Percentiles rank a stretch among this genome's conserved stretches.
Conservation (phyloP, 2,888 invertebrate species). For the Amitus sp. region DNA sequence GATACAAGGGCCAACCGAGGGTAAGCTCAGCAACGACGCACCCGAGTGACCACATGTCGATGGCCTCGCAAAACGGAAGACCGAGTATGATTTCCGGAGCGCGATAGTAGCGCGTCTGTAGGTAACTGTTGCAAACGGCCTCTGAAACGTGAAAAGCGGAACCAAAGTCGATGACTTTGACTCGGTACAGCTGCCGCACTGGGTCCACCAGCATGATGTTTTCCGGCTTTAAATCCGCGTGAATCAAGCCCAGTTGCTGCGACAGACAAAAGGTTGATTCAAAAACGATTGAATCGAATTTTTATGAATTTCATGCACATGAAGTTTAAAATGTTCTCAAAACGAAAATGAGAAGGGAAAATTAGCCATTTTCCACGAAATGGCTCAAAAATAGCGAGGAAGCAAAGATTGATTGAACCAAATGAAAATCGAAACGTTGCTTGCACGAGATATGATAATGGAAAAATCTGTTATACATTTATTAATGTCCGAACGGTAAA, state of each 20-base stretch:
- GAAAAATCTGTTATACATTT: too few species aligned
- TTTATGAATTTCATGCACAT: too few species aligned
- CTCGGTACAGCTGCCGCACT: conserved; percentile 95
- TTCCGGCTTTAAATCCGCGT: conserved; percentile 99
- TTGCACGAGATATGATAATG: too few species aligned
- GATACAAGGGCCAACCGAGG: conserved; percentile 99
- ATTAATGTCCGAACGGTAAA: too few species aligned
- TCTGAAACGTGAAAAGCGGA: conserved; percentile 99
- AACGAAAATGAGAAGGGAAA: too few species aligned
- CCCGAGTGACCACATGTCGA: conserved; percentile 99
- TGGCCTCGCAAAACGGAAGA: conserved; percentile 98
- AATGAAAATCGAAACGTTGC: too few species aligned
- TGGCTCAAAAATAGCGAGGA: too few species aligned
- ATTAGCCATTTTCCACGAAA: too few species aligned
- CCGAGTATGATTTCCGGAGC: conserved; percentile 98
- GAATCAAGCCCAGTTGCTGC: conserved; percentile 97
- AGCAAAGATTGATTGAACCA: too few species aligned
- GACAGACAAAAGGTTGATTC: conserved; percentile 51
- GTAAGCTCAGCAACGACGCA: conserved; percentile 99
- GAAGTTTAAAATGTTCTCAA: too few species aligned
- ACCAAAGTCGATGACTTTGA: conserved; percentile 99
- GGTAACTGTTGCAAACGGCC: conserved; percentile 99
- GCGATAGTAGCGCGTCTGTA: conserved; percentile 98
- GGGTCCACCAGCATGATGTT: conserved; percentile 99
- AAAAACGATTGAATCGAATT: too few species aligned